Evolutionary conservation across 2,797 vertebrate genomes (phyloP).

Genomic region (Neomorphus geoffroyi): DNA sequence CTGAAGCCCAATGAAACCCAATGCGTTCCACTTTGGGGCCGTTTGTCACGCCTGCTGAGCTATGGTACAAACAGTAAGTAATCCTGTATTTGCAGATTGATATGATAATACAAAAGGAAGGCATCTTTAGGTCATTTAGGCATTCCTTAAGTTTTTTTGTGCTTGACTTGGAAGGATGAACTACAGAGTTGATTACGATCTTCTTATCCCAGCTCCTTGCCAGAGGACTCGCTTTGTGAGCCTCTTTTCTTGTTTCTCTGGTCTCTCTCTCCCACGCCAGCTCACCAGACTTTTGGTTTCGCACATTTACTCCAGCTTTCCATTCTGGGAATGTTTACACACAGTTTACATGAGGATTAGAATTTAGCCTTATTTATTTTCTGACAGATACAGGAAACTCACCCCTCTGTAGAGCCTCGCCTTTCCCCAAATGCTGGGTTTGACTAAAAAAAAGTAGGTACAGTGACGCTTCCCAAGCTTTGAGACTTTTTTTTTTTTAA

Average conservation of each 20-base stretch:
- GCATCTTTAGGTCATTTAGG: background rate
- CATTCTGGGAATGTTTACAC: background rate
- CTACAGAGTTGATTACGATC: background rate
- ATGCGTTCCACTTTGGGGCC: background rate
- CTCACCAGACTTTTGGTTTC: background rate
- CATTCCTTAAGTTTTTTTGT: background rate
- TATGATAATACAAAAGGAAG: background rate
- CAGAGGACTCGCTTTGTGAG: background rate
- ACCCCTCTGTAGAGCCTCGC: background rate
- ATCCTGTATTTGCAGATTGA: background rate
- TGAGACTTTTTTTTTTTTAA: background rate
- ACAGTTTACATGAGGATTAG: background rate
- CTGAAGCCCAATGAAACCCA: background rate
- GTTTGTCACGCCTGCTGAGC: background rate
- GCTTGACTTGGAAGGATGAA: background rate
- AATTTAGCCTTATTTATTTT: background rate
- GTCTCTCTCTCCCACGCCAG: background rate
- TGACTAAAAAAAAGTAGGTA: background rate
- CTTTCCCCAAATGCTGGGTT: background rate
- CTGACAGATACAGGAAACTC: background rate
- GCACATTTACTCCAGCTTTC: background rate
- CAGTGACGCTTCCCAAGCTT: background rate
- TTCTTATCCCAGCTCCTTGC: background rate
- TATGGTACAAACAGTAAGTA: background rate
- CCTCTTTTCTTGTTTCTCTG: background rate